Percentiles rank a stretch among this genome's conserved stretches.
Evolutionary conservation across 2,113 vertebrate genomes (phyloP).

Genomic region (Martes martes): DNA sequence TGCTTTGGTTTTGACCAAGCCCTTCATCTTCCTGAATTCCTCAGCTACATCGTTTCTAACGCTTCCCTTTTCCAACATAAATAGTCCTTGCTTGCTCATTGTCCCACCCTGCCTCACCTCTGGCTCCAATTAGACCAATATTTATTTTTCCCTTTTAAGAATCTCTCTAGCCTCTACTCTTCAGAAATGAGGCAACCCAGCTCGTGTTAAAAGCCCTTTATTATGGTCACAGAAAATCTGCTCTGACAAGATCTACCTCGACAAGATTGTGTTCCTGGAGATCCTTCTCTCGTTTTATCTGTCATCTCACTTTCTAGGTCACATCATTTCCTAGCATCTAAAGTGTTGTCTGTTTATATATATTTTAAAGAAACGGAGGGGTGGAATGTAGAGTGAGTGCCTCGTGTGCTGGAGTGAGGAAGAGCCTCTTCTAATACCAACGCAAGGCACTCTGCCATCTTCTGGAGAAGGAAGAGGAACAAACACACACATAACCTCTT

Average conservation of each 20-base stretch:
- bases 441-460: not conserved
- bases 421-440: conserved; percentile 45
- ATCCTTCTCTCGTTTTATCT: conserved; percentile 65
- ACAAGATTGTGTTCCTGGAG: conserved; percentile 70
- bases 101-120: conserved; percentile 71
- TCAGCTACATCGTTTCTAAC: conserved; percentile 48
- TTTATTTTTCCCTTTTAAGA: conserved; percentile 76
- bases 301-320: conserved; percentile 74
- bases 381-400: conserved; percentile 28
- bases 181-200: conserved; percentile 66
- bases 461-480: not conserved
- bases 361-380: conserved; percentile 52
- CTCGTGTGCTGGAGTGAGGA: not conserved
- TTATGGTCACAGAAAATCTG: conserved; percentile 71
- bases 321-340: conserved; percentile 52
- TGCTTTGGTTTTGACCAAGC: conserved; percentile 56
- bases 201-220: conserved; percentile 71
- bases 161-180: conserved; percentile 63
- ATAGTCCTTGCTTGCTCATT: conserved; percentile 61
- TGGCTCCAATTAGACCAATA: conserved; percentile 76
- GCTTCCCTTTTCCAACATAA: conserved; percentile 68
- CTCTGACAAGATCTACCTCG: conserved; percentile 75
- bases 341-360: conserved; percentile 73
- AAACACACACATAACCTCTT: not conserved
- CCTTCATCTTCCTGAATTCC: conserved; percentile 67